Evolutionary conservation across 2,888 invertebrate species (phyloP).

Genomic region (Plebejus anna): DNA sequence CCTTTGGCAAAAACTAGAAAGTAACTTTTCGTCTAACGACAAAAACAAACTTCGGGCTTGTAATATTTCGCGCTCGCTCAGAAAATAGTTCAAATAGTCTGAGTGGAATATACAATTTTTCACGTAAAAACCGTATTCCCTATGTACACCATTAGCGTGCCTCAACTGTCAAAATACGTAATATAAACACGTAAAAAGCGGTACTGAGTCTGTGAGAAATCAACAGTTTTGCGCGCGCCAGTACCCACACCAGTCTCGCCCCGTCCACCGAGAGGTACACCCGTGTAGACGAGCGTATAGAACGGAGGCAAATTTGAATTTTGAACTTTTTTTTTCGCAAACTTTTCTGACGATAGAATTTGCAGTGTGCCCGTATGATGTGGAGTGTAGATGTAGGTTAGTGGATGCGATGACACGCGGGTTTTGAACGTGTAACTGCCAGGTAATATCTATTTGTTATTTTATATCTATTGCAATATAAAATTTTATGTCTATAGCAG

Average conservation of each 20-base stretch:
- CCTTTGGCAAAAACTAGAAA: background rate
- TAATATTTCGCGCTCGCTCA: background rate
- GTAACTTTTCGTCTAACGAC: background rate
- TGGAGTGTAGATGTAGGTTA: conserved; percentile 61
- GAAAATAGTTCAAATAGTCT: conserved; percentile 22
- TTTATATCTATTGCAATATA: background rate
- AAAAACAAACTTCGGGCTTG: background rate
- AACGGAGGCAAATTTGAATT: conserved; percentile 41
- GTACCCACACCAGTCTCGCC: conserved; percentile 43
- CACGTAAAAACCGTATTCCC: conserved; percentile 32
- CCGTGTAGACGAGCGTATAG: conserved; percentile 45
- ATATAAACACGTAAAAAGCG: conserved; percentile 38
- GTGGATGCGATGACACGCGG: conserved; percentile 54
- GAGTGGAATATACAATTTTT: conserved; percentile 34
- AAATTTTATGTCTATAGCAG: background rate
- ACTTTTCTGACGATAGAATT: conserved; percentile 35
- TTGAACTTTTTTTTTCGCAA: conserved; percentile 34
- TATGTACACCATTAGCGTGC: conserved; percentile 31
- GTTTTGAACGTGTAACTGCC: conserved; percentile 52
- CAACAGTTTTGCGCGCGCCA: conserved; percentile 76
- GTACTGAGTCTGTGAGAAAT: conserved; percentile 50
- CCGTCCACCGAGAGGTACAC: conserved; percentile 45
- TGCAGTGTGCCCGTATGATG: conserved; percentile 52
- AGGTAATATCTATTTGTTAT: conserved; percentile 44
- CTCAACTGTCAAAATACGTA: conserved; percentile 11